Conservation (phyloP, 23 tunicate genomes). For the Phallusia fumigata region DNA sequence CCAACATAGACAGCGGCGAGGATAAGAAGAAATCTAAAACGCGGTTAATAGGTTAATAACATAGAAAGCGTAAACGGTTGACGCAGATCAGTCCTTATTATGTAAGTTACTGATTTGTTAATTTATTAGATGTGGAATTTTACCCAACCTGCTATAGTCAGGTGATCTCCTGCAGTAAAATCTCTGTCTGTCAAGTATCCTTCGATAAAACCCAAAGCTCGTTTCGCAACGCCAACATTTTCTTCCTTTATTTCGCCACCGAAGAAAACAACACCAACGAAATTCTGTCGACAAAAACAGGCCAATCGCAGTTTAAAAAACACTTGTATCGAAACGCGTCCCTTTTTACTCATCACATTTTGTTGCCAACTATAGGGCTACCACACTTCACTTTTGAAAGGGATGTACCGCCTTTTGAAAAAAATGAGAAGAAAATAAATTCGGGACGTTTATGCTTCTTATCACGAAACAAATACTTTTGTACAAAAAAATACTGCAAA, state of each 20-base stretch:
- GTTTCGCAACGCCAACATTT: not conserved
- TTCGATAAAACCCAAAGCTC: not conserved
- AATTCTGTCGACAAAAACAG: not conserved
- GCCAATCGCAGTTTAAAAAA: too few species aligned
- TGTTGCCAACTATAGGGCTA: too few species aligned
- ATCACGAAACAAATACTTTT: too few species aligned
- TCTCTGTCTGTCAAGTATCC: conserved; percentile 9
- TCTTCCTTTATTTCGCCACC: not conserved
- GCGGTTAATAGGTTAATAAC: not conserved
- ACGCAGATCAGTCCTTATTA: too few species aligned
- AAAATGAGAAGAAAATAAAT: not conserved
- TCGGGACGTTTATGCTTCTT: too few species aligned
- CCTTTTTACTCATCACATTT: too few species aligned
- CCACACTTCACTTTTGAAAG: too few species aligned
- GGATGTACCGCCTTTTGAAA: too few species aligned
- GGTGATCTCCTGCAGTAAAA: not conserved
- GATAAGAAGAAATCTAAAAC: not conserved
- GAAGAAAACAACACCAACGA: not conserved
- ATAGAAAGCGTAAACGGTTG: too few species aligned
- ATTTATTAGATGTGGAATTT: not conserved
- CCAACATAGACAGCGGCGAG: not conserved
- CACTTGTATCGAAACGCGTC: too few species aligned
- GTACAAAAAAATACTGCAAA: too few species aligned
- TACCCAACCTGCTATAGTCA: not conserved
- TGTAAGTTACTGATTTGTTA: too few species aligned